Evolutionary conservation across 2,888 invertebrate genomes (phyloP).

Genomic region (Dynastes hyllus): DNA sequence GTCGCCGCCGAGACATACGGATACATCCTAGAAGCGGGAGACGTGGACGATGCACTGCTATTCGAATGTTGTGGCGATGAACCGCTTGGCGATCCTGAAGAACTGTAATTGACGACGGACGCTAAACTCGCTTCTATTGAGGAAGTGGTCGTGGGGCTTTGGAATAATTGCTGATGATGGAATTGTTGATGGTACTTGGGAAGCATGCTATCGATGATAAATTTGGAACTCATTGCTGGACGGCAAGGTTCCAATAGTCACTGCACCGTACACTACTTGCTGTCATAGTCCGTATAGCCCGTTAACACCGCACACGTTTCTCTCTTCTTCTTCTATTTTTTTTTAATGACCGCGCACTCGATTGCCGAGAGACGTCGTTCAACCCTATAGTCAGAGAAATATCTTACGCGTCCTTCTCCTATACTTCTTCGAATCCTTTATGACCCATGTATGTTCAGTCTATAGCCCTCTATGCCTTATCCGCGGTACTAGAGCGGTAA

Average conservation of each 20-base stretch:
- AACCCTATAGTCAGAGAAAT: slow-evolving; percentile 69
- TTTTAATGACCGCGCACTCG: slow-evolving; percentile 67
- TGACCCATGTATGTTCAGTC: slow-evolving; percentile 89
- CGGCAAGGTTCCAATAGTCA: slow-evolving; percentile 65
- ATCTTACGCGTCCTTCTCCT: slow-evolving; percentile 76
- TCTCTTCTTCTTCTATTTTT: slow-evolving; percentile 33
- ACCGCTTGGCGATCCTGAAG: slow-evolving; percentile 79
- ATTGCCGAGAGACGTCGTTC: slow-evolving; percentile 66
- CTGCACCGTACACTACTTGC: slow-evolving; percentile 67
- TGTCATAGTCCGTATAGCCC: slow-evolving; percentile 65
- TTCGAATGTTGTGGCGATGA: slow-evolving; percentile 80
- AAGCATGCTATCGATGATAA: slow-evolving; percentile 98
- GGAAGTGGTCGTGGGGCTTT: slow-evolving; percentile 74
- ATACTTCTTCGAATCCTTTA: slow-evolving; percentile 87
- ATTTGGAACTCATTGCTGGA: slow-evolving; percentile 94
- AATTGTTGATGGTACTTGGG: slow-evolving; percentile 92
- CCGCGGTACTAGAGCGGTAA: slow-evolving; percentile 76
- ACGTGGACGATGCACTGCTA: slow-evolving; percentile 75
- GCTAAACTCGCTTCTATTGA: slow-evolving; percentile 84
- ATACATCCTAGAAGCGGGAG: slow-evolving; percentile 88
- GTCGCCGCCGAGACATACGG: slow-evolving; percentile 87
- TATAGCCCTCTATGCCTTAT: slow-evolving; percentile 88
- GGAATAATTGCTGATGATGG: slow-evolving; percentile 81
- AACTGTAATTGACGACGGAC: slow-evolving; percentile 76
- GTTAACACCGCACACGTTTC: slow-evolving; percentile 61